These are phyloP conservation scores for Pammene fasciana DNA, from an alignment of 2,888 invertebrate species.

Conservation along the genomic window DNA sequence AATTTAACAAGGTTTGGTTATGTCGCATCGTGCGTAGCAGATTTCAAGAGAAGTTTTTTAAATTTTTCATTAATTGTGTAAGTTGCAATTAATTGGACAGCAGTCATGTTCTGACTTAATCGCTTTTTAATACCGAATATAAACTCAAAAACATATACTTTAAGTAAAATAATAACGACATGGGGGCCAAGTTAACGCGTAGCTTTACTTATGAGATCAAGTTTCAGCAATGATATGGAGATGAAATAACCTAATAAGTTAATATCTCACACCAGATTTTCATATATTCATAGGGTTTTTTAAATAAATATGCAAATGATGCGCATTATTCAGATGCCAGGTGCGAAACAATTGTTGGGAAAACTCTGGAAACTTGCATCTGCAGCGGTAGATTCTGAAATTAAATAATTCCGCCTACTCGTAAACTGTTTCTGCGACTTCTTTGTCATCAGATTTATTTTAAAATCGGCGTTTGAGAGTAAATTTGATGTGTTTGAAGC, in stretches of 20 bases:
- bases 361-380: conserved; percentile 27
- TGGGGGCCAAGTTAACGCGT: too few species aligned
- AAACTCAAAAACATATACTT: too few species aligned
- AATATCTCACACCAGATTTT: conserved; percentile 28
- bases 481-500: too few species aligned
- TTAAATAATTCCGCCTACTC: conserved; percentile 25
- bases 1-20: too few species aligned
- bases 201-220: neutral
- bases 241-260: conserved; percentile 35
- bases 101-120: too few species aligned
- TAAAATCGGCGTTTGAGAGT: neutral
- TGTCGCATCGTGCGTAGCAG: too few species aligned
- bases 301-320: conserved; percentile 40
- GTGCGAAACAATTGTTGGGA: conserved; percentile 41
- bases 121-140: too few species aligned
- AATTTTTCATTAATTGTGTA: too few species aligned
- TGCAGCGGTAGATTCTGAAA: conserved; percentile 16
- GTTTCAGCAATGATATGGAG: conserved; percentile 14
- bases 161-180: neutral
- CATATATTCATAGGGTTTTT: conserved; percentile 41
- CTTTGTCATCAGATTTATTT: neutral
- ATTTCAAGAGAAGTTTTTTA: too few species aligned
- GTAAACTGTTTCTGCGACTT: neutral
- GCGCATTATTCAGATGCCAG: conserved; percentile 36
- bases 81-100: too few species aligned